phyloP scores from a whole-genome alignment of 2,797 vertebrate species.

The Poecilia velifera region DNA sequence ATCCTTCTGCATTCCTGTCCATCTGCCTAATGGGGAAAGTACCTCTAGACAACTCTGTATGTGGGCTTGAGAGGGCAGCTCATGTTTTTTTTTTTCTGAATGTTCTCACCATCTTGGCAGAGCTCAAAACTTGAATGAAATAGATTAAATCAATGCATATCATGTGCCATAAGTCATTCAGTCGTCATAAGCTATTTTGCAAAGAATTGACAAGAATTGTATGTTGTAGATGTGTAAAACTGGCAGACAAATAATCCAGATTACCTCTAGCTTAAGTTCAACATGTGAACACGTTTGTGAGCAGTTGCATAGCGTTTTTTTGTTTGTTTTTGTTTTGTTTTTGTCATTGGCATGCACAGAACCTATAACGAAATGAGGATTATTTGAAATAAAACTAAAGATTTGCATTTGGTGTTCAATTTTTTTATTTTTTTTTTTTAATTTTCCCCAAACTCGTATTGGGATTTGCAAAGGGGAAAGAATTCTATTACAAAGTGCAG shows the following conservation, averaged over 20 bases:
- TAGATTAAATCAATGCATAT: not conserved
- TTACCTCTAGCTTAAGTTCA: not conserved
- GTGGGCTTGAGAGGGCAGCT: not conserved
- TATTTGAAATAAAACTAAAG: conserved; percentile 32
- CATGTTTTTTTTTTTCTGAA: not conserved
- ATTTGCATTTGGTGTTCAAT: conserved; percentile 44
- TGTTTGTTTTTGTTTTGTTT: not conserved
- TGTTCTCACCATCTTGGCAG: not conserved
- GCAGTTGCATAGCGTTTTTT: not conserved
- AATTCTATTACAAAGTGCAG: conserved; percentile 68
- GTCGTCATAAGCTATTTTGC: not conserved
- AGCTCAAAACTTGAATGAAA: not conserved
- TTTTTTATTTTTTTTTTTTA: conserved; percentile 4
- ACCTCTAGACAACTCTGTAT: not conserved
- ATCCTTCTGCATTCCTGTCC: not conserved
- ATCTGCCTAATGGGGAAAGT: not conserved
- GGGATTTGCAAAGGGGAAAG: conserved; percentile 36
- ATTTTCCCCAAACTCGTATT: conserved; percentile 16
- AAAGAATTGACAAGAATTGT: not conserved
- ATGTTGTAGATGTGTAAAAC: not conserved
- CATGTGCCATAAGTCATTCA: not conserved
- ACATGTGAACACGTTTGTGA: not conserved
- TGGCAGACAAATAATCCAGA: not conserved
- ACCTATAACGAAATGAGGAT: conserved; percentile 10
- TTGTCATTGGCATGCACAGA: conserved; percentile 16